Evolutionary conservation across 1,140 invertebrate genomes (phyloP), one percentile per base, ranked within the genome.

Genomic region (Dendroctonus ponderosae): DNA sequence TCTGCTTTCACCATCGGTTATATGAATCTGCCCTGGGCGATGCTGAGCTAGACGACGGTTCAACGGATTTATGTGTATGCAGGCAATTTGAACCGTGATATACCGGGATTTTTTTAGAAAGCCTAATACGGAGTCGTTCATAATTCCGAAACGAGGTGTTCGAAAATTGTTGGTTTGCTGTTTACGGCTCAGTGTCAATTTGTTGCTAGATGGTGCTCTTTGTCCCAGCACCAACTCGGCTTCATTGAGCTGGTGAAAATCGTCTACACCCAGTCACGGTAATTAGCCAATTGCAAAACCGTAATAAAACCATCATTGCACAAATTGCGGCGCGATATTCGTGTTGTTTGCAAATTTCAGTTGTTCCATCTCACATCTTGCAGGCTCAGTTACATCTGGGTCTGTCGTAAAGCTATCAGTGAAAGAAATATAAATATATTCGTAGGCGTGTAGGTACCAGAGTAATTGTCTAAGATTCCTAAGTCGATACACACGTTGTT

Each of bases 391-490:
- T 52, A 62, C 42, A 37, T 62, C 46, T 9, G 12, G 51, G 14
- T n/a, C 40, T 57, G 53, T 43, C 42, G 56, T 64, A 64, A 64
- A 64, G 49, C 56, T 62, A 59, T 67, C 63, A 67, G 58, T 48
- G 38, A 56, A 48, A 70, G 59, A 62, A 63, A 70, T 67, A 66
- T 67, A 70, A 67, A 70, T 65, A 63, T 63, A 59, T 65, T 65
- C 49, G 69, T 70, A 64, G 69, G 69, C 69, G 69, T 70, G 69
- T 67, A 56, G 42, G 46, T 64, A 62, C 66, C 62, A 52, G 69
- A 70, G 69, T 70, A 70, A 70, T 70, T 70, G 69, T 70, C 62
- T 70, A 70, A 70, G 66, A 70, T 70, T 70, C 69, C 66, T 59
- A 62, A 65, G 54, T 51, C 60, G 65, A 70, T 70, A 70, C 62